Percentiles rank a stretch among this genome's conserved stretches.
phyloP scores from a whole-genome alignment of 2,797 vertebrate species.

The Numenius phaeopus region DNA sequence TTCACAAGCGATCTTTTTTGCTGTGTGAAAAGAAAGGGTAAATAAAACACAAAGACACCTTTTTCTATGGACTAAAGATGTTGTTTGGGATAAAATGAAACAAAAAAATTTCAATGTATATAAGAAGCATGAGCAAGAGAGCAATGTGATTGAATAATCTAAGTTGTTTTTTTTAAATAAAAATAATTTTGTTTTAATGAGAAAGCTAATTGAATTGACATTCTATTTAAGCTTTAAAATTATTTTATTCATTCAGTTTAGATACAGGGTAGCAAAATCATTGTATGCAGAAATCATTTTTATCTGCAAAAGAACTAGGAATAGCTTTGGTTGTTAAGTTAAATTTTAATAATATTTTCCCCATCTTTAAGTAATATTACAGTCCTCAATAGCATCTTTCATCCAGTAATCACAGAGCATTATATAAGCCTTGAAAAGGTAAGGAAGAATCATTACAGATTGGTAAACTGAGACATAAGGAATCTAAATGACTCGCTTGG shows the following conservation, averaged over 20 bases:
- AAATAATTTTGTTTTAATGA: background rate
- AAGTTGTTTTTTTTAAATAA: background rate
- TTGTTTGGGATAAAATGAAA: background rate
- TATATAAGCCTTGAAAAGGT: background rate
- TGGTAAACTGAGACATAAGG: background rate
- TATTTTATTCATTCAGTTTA: background rate
- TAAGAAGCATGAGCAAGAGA: background rate
- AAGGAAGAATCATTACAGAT: background rate
- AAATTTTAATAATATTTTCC: background rate
- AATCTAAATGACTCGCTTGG: background rate
- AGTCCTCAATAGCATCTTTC: background rate
- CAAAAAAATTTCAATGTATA: background rate
- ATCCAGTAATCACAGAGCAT: background rate
- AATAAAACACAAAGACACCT: background rate
- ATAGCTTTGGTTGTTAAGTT: background rate
- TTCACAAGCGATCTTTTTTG: background rate
- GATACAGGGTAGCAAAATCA: background rate
- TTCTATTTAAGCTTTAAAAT: background rate
- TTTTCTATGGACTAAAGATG: background rate
- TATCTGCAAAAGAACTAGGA: background rate
- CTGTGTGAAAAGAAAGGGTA: background rate
- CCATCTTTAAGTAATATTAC: background rate
- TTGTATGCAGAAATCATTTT: background rate
- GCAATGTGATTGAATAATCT: background rate
- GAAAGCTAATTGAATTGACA: background rate